Base-by-base conservation (phyloP, 2,888 invertebrate species). In the Odontocerum albicorne region DNA sequence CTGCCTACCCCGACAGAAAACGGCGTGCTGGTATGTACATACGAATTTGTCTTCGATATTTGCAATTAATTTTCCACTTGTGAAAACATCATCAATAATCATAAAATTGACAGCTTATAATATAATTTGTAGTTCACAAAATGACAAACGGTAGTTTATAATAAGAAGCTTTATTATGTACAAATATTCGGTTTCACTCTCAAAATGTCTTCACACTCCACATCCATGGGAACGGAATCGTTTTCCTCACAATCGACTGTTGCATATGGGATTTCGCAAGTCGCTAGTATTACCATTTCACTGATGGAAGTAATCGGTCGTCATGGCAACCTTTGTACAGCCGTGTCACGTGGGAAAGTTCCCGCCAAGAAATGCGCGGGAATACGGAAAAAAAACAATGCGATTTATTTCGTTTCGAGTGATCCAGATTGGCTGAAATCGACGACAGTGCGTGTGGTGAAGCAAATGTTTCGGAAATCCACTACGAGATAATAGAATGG, bases 321-420 rank as follows among this genome's bases (percentile, higher is more conserved):
- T 64, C 57, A 57, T 53, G 62, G 64, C 65, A 67, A 40, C 73
- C 72, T 75, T 76, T 75, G 75, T 75, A 68, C 70, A 72, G 71
- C 22, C 32, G n/a, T 27, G 45, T 20, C 38, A 44, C 20, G 72
- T 76, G 77, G 70, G 77, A 77, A 76, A 69, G 69, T 77, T 77
- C 77, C 75, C 77, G 76, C 76, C 75, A 69, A 70, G 70, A 77
- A 77, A 77, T 75, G 72, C 77, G 76, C 76, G 77, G 75, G 77
- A 77, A 60, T 75, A 64, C 50, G 60, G 66, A 63, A 62, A 67
- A 70, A 72, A 72, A 74, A 76, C 74, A 72, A 75, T 72, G 71
- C 71, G 12, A 12, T 12, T 10, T 20, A 35, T 50, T 35, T 27
- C 4, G 36, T 32, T 33, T 21, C 20, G 36, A 53, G 40, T 53